Base-by-base conservation (phyloP, 1,140 invertebrate species). In the Thaumetopoea pityocampa region DNA sequence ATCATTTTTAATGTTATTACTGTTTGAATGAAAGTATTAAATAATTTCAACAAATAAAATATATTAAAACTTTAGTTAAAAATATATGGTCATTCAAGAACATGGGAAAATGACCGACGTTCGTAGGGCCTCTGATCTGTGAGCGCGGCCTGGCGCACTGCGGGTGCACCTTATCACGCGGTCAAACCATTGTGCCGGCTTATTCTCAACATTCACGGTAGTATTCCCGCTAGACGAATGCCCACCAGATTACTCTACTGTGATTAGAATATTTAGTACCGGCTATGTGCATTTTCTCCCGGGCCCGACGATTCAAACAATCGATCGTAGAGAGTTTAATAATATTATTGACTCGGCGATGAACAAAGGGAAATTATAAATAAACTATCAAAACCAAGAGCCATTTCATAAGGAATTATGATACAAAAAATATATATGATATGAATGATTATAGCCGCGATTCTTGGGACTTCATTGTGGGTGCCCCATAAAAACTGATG, bases 401-500 rank as follows among this genome's bases (percentile, higher is more conserved):
- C 47, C 68, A 73, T 72, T 67, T 67, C 63, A 43, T 23, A 33
- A 46, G 51, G 54, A 68, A 67, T 77, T 81, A 78, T 74, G 67
- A 71, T 49, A 37, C 56, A 52, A 51, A 53, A 67, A 63, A 69
- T 70, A 67, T 73, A 77, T 66, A 64, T 69, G 71, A 50, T 70
- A 69, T 68, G 51, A 67, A 56, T 61, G 62, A 70, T 63, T 52
- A 56, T 41, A 29, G 59, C 37, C 45, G 54, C 53, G 61, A 71
- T 73, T 66, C 64, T 63, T 55, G 44, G 52, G 46, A 47, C 49
- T 48, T 53, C 54, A 62, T 67, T 54, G 51, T 60, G 60, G 58
- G 45, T 40, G 47, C 27, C 54, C 53, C 51, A 71, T 80, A 82
- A 82, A 83, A 80, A 73, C 51, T 62, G 63, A 69, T 57, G 52